These are phyloP conservation scores for Apoderus coryli DNA, from an alignment of 2,888 invertebrate species.

Conservation along the genomic window DNA sequence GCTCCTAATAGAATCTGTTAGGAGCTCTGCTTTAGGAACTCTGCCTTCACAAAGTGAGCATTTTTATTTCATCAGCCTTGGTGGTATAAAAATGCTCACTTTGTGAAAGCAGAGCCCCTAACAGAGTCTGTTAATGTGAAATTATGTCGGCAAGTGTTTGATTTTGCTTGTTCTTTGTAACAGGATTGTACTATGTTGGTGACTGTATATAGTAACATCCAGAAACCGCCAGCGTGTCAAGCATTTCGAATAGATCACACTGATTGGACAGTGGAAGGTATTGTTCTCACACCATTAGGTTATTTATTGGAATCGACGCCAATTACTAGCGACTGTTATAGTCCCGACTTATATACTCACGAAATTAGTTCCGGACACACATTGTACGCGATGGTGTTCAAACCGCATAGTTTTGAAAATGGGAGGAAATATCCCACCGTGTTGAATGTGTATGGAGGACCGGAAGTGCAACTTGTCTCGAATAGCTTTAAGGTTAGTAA, in stretches of 20 bases:
- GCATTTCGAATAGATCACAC: constrained; percentile 56
- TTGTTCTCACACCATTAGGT: constrained; percentile 53
- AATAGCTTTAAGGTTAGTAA: constrained; percentile 76
- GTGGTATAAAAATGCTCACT: too few relatives aligned
- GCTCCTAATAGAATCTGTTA: too few relatives aligned
- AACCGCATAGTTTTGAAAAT: constrained; percentile 55
- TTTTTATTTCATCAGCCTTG: too few relatives aligned
- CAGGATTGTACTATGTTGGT: constrained; percentile 70
- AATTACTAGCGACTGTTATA: constrained; percentile 40
- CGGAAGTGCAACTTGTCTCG: constrained; percentile 93
- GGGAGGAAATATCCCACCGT: constrained; percentile 77
- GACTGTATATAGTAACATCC: constrained; percentile 71
- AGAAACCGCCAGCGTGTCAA: constrained; percentile 63
- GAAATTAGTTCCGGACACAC: constrained; percentile 50
- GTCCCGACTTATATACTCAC: constrained; percentile 59
- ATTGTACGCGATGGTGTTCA: constrained; percentile 80
- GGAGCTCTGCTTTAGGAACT: too few relatives aligned
- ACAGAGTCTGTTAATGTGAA: background rate
- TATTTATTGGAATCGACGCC: constrained; percentile 47
- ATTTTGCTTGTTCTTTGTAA: constrained; percentile 18
- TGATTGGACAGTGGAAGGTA: constrained; percentile 53
- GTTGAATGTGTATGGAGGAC: constrained; percentile 95
- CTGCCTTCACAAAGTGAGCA: too few relatives aligned
- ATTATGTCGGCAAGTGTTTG: background rate
- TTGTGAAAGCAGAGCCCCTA: too few relatives aligned